Conservation (phyloP, 2,888 invertebrate genomes). For the Leistus spinibarbis region DNA sequence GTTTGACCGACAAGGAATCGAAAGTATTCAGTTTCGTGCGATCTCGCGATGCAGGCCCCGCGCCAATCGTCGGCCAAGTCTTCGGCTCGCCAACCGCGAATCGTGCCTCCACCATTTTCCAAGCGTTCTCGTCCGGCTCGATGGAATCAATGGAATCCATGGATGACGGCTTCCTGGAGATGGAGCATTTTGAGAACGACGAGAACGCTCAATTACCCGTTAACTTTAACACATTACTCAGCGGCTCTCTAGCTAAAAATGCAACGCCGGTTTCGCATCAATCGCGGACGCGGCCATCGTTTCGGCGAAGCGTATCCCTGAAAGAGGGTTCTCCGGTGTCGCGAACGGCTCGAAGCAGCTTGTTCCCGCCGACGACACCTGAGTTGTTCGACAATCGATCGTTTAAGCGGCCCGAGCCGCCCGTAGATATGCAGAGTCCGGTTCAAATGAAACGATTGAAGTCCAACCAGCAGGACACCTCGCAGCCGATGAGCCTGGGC, state of each 20-base stretch:
- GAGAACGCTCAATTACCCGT: slow-evolving; percentile 60
- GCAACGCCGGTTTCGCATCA: slow-evolving; percentile 40
- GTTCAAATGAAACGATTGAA: slow-evolving; percentile 44
- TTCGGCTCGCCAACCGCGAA: neutral
- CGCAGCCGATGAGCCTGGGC: neutral
- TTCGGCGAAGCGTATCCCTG: slow-evolving; percentile 60
- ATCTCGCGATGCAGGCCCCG: neutral
- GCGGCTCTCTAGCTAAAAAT: slow-evolving; percentile 57
- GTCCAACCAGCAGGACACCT: slow-evolving; percentile 50
- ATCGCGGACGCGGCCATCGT: slow-evolving; percentile 53
- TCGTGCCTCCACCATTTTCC: slow-evolving; percentile 50
- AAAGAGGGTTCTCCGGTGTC: slow-evolving; percentile 55
- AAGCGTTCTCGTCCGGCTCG: slow-evolving; percentile 62
- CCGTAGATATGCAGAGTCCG: slow-evolving; percentile 60
- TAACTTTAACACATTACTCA: slow-evolving; percentile 65
- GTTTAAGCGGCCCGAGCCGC: slow-evolving; percentile 74
- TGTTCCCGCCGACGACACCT: slow-evolving; percentile 57
- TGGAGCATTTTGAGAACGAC: slow-evolving; percentile 65
- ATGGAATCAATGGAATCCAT: slow-evolving; percentile 63
- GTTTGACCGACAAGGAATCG: slow-evolving; percentile 50
- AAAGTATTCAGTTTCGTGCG: slow-evolving; percentile 45
- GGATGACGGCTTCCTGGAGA: slow-evolving; percentile 70
- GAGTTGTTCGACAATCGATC: slow-evolving; percentile 50
- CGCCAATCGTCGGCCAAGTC: slow-evolving; percentile 48
- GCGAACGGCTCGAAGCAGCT: slow-evolving; percentile 57